phyloP scores from a whole-genome alignment of 1,140 invertebrate genomes.

The Nixonia krombeini region DNA sequence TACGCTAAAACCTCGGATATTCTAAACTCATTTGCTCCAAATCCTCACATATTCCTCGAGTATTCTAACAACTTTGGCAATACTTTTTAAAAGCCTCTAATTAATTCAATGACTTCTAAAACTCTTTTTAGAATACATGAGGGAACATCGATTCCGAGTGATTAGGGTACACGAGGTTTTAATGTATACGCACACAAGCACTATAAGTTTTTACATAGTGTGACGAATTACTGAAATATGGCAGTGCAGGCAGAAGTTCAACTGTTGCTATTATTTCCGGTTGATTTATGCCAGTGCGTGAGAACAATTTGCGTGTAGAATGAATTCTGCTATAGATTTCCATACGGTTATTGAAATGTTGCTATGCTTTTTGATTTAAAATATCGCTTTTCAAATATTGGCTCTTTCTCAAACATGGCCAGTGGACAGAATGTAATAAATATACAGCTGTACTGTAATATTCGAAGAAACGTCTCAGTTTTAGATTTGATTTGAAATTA shows the following conservation, averaged over 20 bases:
- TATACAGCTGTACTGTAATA: constrained; percentile 39
- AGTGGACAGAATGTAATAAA: constrained; percentile 18
- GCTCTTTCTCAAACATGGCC: no score
- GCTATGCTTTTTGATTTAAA: constrained; percentile 9
- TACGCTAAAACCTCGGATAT: no score
- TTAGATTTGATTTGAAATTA: no score
- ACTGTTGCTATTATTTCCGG: constrained; percentile 28
- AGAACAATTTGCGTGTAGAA: constrained; percentile 34
- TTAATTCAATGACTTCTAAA: no score
- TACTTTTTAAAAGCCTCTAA: no score
- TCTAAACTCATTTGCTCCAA: no score
- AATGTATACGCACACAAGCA: constrained; percentile 12
- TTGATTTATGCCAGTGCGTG: constrained; percentile 32
- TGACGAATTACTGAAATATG: constrained; percentile 38
- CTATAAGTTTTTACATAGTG: constrained; percentile 36
- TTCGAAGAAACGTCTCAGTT: constrained; percentile 5
- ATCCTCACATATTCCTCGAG: no score
- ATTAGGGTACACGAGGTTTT: no score
- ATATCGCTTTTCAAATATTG: constrained; percentile 1
- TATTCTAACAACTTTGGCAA: no score
- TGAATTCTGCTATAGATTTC: constrained; percentile 12
- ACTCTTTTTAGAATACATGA: no score
- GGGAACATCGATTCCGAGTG: no score
- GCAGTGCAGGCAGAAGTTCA: constrained; percentile 38
- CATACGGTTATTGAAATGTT: constrained; percentile 5